Percentiles rank a stretch among this genome's conserved stretches.
phyloP scores from a whole-genome alignment of 2,888 invertebrate species.

The Salpingus planirostris region DNA sequence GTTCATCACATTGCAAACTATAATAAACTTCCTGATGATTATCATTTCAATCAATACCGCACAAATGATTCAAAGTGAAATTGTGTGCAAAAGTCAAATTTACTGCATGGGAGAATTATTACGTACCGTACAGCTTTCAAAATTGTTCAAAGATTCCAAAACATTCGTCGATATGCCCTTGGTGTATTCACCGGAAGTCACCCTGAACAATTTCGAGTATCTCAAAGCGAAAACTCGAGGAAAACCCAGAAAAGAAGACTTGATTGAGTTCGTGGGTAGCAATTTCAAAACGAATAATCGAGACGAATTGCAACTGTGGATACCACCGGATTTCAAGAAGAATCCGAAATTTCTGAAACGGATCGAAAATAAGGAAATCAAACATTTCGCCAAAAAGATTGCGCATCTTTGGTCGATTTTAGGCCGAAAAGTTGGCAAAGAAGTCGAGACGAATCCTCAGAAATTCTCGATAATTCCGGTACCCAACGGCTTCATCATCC shows the following conservation, averaged over 20 bases:
- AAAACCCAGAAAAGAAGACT: conserved; percentile 43
- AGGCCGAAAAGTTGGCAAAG: conserved; percentile 50
- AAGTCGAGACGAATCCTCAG: conserved; percentile 43
- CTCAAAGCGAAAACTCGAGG: conserved; percentile 45
- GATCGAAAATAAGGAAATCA: conserved; percentile 50
- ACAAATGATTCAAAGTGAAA: no score
- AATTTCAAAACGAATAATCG: conserved; percentile 51
- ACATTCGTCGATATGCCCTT: conserved; percentile 73
- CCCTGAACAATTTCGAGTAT: conserved; percentile 47
- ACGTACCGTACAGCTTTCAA: conserved; percentile 59
- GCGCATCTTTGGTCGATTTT: conserved; percentile 52
- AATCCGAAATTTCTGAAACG: conserved; percentile 51
- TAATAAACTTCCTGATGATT: no score
- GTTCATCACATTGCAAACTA: no score
- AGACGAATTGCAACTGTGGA: conserved; percentile 53
- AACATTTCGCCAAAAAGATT: conserved; percentile 51
- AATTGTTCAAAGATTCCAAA: conserved; percentile 67
- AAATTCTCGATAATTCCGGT: conserved; percentile 31
- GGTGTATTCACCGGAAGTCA: conserved; percentile 48
- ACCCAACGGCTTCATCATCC: conserved; percentile 55
- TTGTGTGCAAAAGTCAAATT: conserved; percentile 54
- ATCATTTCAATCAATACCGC: no score
- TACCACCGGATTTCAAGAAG: conserved; percentile 49
- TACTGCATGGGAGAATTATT: conserved; percentile 69
- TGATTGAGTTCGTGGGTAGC: conserved; percentile 47